Evolutionary conservation across 2,888 invertebrate genomes (phyloP), one percentile per base, ranked within the genome.

Genomic region (Chaetogeoica ovagalla): DNA sequence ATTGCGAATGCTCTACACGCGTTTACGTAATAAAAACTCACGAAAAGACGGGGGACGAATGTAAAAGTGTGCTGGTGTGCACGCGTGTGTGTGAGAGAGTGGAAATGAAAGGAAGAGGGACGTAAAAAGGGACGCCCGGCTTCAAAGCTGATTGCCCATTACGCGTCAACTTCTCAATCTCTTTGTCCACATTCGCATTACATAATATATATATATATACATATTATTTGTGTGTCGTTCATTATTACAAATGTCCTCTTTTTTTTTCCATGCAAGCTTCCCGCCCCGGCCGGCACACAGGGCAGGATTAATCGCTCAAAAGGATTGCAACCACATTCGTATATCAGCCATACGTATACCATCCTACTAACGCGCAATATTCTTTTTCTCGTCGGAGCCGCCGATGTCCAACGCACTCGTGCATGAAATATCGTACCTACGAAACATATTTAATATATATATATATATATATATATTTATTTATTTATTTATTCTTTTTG

Each of bases 61-160:
- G 43, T 9, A 43, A 43, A 9, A 43, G 43, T 5, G 43, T 9
- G 43, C 7, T 43, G 7, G 39, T 39, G 39, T n/a, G n/a, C n/a
- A n/a, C n/a, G n/a, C n/a, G n/a, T n/a, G 30, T 30, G 30, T 30
- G 30, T 6, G n/a, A 23, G 48, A 23, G 48, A 19, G 55, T 7
- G 55, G 30, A 21, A 52, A 15, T 55, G 37, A 63, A 37, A 48
- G 65, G 57, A 37, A 17, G 23, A 48, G 48, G 68, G 43, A 62
- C 68, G 21, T 68, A 70, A 79, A 79, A 79, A 79, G 63, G 70
- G 77, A 77, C 62, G 69, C 37, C 37, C 37, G 62, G 70, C 70
- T 63, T 70, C 77, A 70, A 62, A 79, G 52, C 70, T 69, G 77
- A 79, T 79, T 70, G 77, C 77, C 77, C 77, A 79, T 79, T 79